Evolutionary conservation across 2,797 vertebrate species (phyloP).

Genomic region (Xiphorhynchus erythropygius): DNA sequence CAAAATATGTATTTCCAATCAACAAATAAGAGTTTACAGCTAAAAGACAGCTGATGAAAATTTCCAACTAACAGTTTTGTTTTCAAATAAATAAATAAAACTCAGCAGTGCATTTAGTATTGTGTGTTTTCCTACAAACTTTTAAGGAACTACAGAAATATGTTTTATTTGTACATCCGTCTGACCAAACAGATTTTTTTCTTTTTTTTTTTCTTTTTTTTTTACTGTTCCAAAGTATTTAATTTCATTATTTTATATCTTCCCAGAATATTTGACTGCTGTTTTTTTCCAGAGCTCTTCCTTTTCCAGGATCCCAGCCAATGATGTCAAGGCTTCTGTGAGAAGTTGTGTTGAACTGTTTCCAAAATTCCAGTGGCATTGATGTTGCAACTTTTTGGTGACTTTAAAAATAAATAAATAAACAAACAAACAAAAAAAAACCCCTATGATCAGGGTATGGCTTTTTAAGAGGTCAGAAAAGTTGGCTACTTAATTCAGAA

Average conservation of each 20-base stretch:
- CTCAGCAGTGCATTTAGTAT: neutral
- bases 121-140: neutral
- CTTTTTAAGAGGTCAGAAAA: neutral
- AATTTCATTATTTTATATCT: neutral
- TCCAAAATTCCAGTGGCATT: neutral
- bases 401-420: neutral
- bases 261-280: neutral
- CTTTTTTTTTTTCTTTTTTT: neutral
- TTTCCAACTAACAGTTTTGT: neutral
- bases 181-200: neutral
- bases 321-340: neutral
- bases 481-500: neutral
- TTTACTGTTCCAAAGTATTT: neutral
- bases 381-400: neutral
- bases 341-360: neutral
- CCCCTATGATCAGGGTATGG: neutral
- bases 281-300: neutral
- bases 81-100: neutral
- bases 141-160: neutral
- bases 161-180: neutral
- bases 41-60: neutral
- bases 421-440: fast-evolving
- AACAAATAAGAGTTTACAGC: neutral
- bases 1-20: neutral
- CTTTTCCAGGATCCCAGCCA: neutral